Evolutionary conservation across 1,140 invertebrate genomes (phyloP).

Genomic region (Pygmarrhopalites habei): DNA sequence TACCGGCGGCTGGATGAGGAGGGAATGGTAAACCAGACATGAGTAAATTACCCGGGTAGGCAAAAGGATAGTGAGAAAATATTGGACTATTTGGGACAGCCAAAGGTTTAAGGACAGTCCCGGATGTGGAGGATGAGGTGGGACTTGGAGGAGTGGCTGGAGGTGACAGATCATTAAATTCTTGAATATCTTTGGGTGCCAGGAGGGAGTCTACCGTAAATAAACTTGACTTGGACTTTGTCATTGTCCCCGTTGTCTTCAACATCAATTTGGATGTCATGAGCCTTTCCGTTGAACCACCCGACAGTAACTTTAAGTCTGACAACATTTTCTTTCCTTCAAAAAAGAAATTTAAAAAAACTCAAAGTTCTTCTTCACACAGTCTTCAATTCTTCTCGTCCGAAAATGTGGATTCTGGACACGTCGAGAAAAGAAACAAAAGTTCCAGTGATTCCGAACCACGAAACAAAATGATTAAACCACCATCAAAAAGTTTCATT

Average conservation of each 20-base stretch:
- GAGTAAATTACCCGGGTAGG: constrained; percentile 36
- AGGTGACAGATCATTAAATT: constrained; percentile 37
- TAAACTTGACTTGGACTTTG: constrained; percentile 30
- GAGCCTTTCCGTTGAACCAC: constrained; percentile 10
- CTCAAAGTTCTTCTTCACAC: no score
- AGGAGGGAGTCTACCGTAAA: constrained; percentile 39
- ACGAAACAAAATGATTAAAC: no score
- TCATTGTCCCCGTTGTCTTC: constrained; percentile 7
- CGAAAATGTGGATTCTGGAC: no score
- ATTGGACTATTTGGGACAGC: constrained; percentile 35
- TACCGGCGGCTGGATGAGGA: constrained; percentile 29
- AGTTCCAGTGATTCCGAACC: no score
- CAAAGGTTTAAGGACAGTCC: constrained; percentile 27
- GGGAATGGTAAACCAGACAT: constrained; percentile 36
- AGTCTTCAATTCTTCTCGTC: no score
- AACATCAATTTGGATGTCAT: constrained; percentile 7
- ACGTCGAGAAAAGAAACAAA: no score
- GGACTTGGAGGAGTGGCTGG: constrained; percentile 38
- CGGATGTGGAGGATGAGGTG: not conserved
- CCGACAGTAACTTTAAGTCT: constrained; percentile 27
- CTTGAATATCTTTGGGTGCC: constrained; percentile 22
- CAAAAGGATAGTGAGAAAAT: constrained; percentile 32
- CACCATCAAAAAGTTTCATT: no score
- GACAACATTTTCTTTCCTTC: constrained; percentile 29
- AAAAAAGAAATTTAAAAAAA: no score